Percentiles rank a stretch among this genome's conserved stretches.
These are phyloP conservation scores for Labeo calbasu DNA, from an alignment of 2,797 vertebrate genomes.

Conservation along the genomic window DNA sequence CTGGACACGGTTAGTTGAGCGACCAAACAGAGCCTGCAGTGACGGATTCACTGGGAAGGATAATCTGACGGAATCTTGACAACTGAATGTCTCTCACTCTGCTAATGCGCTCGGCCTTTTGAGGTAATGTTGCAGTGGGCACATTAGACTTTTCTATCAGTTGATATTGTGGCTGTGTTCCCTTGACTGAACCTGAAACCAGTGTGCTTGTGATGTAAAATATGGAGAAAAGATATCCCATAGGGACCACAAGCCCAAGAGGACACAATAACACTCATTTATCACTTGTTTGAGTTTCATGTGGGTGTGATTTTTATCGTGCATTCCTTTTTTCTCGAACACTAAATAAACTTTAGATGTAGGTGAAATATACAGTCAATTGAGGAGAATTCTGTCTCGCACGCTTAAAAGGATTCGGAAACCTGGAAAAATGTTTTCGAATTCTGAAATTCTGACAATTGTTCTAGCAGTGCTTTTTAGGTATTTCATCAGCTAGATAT, in stretches of 20 bases:
- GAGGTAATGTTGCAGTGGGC: constrained; percentile 20
- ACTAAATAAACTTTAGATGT: background rate
- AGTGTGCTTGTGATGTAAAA: background rate
- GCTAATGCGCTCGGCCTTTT: constrained; percentile 30
- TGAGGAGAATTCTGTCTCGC: background rate
- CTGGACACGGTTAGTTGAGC: constrained; percentile 33
- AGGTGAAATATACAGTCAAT: background rate
- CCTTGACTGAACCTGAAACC: constrained; percentile 4
- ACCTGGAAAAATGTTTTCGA: background rate
- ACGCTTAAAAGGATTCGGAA: background rate
- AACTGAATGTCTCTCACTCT: constrained; percentile 17
- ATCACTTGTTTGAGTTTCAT: constrained; percentile 29
- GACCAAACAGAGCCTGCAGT: constrained; percentile 28
- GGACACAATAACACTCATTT: constrained; percentile 29
- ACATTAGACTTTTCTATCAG: background rate
- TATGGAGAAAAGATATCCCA: constrained; percentile 5
- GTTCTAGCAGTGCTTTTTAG: background rate
- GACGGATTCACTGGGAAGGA: constrained; percentile 18
- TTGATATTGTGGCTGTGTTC: background rate
- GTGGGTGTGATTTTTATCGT: constrained; percentile 18
- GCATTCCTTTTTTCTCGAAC: constrained; percentile 15
- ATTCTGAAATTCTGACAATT: background rate
- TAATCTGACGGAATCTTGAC: constrained; percentile 46
- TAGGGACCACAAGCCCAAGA: background rate
- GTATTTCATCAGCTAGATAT: background rate